Evolutionary conservation across 2,888 invertebrate species (phyloP), one percentile per base, ranked within the genome.

Genomic region (Drosophila setosimentum): DNA sequence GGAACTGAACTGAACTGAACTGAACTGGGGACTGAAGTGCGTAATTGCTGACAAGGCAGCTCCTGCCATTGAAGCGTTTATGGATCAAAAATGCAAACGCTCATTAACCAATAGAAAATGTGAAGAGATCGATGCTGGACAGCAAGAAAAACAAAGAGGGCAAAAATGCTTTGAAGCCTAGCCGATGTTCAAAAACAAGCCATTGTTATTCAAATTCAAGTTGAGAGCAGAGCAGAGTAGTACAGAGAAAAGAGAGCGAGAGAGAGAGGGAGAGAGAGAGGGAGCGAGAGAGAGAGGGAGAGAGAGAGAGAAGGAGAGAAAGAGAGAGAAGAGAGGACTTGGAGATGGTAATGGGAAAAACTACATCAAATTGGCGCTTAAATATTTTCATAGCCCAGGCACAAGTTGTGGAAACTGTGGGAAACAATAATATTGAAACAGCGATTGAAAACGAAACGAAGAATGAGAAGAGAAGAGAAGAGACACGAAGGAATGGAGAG

Each of bases 311-410:
- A 42, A 49, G 45, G 11, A 13, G 16, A 10, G n/a, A 51, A 27
- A 24, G 32, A 4, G 11, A 11, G 13, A 4, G 33, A 50, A 42
- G 77, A 35, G 35, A 35, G 35, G 35, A 35, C 35, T 35, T 7
- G 6, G 35, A 35, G 5, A 35, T 35, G 16, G 51, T 35, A 59
- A 55, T 60, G 68, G 33, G 67, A 81, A 81, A 40, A 87, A 83
- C 90, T 77, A 83, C 79, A 89, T 86, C 76, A 85, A 89, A 91
- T 89, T 91, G 90, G 90, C 90, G 90, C 91, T 90, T 91, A 90
- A 91, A 90, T 91, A 85, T 89, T 87, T 91, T 81, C 87, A 70
- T 68, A 74, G 75, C 61, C 3, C n/a, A 24, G 21, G 42, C 30
- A 37, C 35, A 24, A 11, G 57, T 24, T 67, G 37, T n/a, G 54